phyloP scores from a whole-genome alignment of 2,888 invertebrate species.

The Macropis europaea region DNA sequence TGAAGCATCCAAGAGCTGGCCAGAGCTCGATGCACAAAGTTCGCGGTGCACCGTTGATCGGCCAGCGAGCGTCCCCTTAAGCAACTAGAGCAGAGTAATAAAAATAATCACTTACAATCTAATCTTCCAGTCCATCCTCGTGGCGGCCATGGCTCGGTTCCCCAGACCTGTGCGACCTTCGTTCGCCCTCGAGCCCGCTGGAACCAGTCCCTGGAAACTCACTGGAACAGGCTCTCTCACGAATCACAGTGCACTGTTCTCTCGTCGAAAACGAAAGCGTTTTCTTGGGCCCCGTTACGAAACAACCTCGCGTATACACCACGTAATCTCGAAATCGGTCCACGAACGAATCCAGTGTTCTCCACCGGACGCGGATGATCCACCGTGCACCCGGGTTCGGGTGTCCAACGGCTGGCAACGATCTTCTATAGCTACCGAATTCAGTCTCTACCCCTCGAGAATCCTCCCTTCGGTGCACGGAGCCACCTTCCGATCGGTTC shows the following conservation, averaged over 20 bases:
- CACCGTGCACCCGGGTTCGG: too few species aligned
- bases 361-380: slow-evolving; percentile 31
- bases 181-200: slow-evolving; percentile 23
- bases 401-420: too few species aligned
- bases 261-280: slow-evolving; percentile 58
- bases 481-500: not conserved
- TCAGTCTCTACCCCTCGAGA: not conserved
- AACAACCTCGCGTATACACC: not conserved
- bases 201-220: slow-evolving; percentile 41
- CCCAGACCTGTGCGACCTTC: slow-evolving; percentile 34
- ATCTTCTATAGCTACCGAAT: too few species aligned
- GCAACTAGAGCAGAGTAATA: slow-evolving; percentile 42
- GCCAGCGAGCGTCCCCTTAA: slow-evolving; percentile 24
- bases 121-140: slow-evolving; percentile 59
- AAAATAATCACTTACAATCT: slow-evolving; percentile 60
- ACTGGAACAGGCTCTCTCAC: slow-evolving; percentile 52
- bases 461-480: not conserved
- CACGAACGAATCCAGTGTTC: too few species aligned
- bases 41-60: slow-evolving; percentile 25
- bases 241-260: slow-evolving; percentile 56
- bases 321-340: too few species aligned
- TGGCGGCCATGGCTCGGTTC: slow-evolving; percentile 42
- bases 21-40: not conserved
- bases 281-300: slow-evolving; percentile 13
- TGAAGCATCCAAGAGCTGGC: too few species aligned